Conservation (phyloP, 2,797 vertebrate species). For the Bucorvus abyssinicus region DNA sequence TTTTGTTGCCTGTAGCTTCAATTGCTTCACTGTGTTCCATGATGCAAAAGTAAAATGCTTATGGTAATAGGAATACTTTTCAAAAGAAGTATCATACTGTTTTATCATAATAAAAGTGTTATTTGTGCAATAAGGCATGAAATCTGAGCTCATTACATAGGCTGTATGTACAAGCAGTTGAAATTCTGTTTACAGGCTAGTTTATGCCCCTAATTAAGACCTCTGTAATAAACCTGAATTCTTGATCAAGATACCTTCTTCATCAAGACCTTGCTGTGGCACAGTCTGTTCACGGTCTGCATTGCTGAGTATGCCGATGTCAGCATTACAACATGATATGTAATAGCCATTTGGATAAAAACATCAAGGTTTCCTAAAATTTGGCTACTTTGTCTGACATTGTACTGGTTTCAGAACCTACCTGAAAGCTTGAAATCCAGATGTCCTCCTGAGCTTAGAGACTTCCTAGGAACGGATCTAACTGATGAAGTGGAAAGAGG, state of each 20-base stretch:
- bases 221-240: not conserved
- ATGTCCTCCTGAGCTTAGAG: not conserved
- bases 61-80: not conserved
- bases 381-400: not conserved
- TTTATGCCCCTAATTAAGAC: not conserved
- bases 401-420: not conserved
- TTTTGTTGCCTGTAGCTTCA: not conserved
- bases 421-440: not conserved
- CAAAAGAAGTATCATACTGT: not conserved
- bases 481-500: not conserved
- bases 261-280: not conserved
- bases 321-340: not conserved
- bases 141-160: not conserved
- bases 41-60: not conserved
- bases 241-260: not conserved
- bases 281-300: not conserved
- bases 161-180: not conserved
- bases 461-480: not conserved
- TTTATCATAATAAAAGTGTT: not conserved
- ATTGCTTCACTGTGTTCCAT: not conserved
- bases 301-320: not conserved
- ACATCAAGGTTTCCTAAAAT: not conserved
- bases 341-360: not conserved
- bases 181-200: not conserved
- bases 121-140: slow-evolving; percentile 20